These are phyloP conservation scores for Cacajao melanocephalus DNA, from an alignment of 2,797 vertebrate species.

Conservation along the genomic window DNA sequence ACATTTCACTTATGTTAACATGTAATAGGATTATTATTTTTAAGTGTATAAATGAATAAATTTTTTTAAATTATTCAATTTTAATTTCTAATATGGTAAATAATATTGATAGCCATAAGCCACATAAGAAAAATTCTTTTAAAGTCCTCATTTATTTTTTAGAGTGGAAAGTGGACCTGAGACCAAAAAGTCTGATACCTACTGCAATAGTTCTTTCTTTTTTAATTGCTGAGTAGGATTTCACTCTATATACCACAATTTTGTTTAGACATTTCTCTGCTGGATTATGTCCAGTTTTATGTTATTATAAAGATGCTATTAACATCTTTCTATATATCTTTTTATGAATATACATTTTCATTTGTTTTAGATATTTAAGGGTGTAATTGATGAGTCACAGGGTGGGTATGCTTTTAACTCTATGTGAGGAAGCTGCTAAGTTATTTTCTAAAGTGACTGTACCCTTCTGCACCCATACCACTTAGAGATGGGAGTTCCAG, in stretches of 20 bases:
- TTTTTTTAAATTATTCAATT: neutral
- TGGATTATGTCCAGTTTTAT: neutral
- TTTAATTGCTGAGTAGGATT: neutral
- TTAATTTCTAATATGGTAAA: neutral
- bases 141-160: neutral
- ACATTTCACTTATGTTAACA: neutral
- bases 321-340: neutral
- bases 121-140: neutral
- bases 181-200: neutral
- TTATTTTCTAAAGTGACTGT: neutral
- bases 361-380: neutral
- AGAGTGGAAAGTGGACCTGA: neutral
- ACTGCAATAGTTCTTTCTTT: neutral
- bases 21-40: neutral
- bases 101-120: neutral
- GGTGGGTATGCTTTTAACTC: neutral
- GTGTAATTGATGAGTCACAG: neutral
- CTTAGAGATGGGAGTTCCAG: neutral
- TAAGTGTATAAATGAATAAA: neutral
- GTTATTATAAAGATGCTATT: neutral
- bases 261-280: neutral
- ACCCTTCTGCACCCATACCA: neutral
- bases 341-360: neutral
- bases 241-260: neutral
- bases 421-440: neutral